Evolutionary conservation across 2,797 vertebrate species (phyloP).

Genomic region (Lophotriccus pileatus): DNA sequence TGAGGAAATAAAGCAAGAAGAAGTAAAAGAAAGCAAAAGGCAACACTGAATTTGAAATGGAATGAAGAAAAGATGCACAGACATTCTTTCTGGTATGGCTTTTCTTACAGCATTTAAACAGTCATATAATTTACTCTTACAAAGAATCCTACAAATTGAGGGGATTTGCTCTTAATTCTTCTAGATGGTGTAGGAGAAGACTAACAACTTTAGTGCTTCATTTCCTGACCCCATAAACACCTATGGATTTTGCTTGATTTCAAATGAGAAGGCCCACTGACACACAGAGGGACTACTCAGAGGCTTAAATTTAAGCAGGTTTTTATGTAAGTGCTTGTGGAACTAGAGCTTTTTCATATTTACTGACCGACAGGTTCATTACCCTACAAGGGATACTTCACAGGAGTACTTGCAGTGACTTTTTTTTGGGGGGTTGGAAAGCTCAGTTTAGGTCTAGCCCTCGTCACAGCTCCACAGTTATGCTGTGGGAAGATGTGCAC

Average conservation of each 20-base stretch:
- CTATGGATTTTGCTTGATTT: background rate
- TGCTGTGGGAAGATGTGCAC: background rate
- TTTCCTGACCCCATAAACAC: conserved; percentile 4
- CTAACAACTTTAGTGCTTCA: background rate
- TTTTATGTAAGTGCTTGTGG: background rate
- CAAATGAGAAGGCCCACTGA: background rate
- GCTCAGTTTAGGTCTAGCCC: background rate
- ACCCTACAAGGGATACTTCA: background rate
- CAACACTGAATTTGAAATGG: background rate
- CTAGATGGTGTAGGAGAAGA: background rate
- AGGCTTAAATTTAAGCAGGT: conserved; percentile 28
- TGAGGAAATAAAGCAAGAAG: background rate
- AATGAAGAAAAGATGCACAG: background rate
- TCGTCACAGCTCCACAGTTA: background rate
- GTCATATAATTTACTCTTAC: background rate
- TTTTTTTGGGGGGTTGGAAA: background rate
- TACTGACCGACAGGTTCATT: conserved; percentile 2
- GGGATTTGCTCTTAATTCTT: conserved; percentile 15
- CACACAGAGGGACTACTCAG: background rate
- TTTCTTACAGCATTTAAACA: background rate
- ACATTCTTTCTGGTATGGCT: background rate
- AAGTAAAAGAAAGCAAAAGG: background rate
- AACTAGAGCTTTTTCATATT: background rate
- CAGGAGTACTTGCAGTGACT: background rate
- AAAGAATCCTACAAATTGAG: background rate